Conservation (phyloP, 2,888 invertebrate species). For the Sepioteuthis lessoniana region DNA sequence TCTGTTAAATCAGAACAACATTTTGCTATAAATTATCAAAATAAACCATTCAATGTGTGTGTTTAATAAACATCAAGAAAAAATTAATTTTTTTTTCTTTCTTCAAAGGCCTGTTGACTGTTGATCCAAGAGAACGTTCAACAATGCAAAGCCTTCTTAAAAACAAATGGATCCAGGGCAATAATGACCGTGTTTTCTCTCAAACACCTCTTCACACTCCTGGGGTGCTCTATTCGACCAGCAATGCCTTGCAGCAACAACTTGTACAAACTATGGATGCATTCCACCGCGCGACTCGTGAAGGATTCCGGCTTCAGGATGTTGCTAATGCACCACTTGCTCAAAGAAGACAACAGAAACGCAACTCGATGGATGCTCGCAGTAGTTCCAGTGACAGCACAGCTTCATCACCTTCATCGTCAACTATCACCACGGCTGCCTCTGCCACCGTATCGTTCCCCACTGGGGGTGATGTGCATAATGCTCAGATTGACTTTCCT, state of each 20-base stretch:
- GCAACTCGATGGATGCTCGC: constrained; percentile 71
- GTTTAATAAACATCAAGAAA: no score
- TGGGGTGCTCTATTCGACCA: constrained; percentile 77
- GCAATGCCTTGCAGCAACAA: constrained; percentile 77
- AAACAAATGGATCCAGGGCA: constrained; percentile 82
- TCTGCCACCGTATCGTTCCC: constrained; percentile 46
- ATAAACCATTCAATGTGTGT: no score
- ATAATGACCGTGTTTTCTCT: constrained; percentile 71
- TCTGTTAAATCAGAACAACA: no score
- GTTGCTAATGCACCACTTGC: constrained; percentile 83
- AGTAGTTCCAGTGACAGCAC: constrained; percentile 70
- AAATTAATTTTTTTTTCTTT: not conserved
- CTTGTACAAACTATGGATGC: constrained; percentile 82
- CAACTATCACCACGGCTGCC: constrained; percentile 53
- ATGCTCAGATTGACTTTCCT: constrained; percentile 56
- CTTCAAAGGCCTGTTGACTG: constrained; percentile 82
- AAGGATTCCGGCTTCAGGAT: constrained; percentile 84
- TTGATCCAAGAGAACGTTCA: constrained; percentile 84
- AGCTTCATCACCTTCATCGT: constrained; percentile 56
- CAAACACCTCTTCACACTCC: constrained; percentile 81
- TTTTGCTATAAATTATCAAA: no score
- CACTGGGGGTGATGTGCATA: not conserved
- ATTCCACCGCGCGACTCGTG: constrained; percentile 82
- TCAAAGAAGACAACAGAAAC: constrained; percentile 80
- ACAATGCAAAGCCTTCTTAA: constrained; percentile 81